Evolutionary conservation across 2,797 vertebrate species (phyloP), one percentile per base, ranked within the genome.

Genomic region (Orestias chungarensis): DNA sequence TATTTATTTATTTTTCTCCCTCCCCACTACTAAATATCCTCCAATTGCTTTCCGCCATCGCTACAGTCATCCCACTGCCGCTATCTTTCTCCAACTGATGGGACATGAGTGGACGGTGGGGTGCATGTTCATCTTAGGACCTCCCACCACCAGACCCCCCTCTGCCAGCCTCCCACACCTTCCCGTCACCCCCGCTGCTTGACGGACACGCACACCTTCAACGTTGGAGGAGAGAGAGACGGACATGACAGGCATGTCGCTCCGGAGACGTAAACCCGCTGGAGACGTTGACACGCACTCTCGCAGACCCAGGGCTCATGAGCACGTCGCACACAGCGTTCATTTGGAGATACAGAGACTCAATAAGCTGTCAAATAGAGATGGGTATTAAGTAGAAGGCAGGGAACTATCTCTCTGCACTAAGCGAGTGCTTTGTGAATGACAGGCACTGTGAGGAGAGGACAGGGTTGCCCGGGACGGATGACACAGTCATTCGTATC

Each of bases 341-440:
- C 90, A 90, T 90, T 89, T 83, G 79, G 83, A 90, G 92, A 93
- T 91, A 93, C 82, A 86, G 89, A 89, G 85, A 92, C 91, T 93
- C 92, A 93, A 93, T 94, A 94, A 93, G 89, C 93, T 94, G 92
- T 94, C 93, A 93, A 93, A 92, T 90, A 86, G 92, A 93, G 92
- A 93, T 91, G 93, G 91, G 92, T 93, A 94, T 95, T 94, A 94
- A 93, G 89, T 86, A 90, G 90, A 86, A 93, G 87, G 87, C 92
- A 93, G 88, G 92, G 89, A 93, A 93, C 89, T 92, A 88, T 92
- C 89, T 91, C 89, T 83, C 77, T 84, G 87, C 92, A 90, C 88
- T 91, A 88, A 89, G 88, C 89, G 90, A 90, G 87, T 64, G 85
- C 84, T 88, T 88, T 84, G 86, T 93, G 91, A 93, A 89, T 94